Conservation (phyloP, 92 coral and sea anemone species). For the Porites lobata region DNA sequence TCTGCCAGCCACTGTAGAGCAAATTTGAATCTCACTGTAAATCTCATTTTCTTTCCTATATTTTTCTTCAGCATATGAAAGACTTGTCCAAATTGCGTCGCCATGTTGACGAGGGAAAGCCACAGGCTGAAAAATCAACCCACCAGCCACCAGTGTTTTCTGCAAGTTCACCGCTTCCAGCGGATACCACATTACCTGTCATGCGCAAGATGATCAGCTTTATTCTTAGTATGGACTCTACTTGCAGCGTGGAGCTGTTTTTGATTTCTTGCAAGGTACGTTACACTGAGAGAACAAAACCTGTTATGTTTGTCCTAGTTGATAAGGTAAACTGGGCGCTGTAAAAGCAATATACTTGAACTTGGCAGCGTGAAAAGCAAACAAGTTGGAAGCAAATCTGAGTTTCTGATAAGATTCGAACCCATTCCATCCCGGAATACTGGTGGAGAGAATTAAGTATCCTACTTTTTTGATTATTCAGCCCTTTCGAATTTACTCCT, state of each 20-base stretch:
- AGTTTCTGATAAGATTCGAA: too few relatives aligned
- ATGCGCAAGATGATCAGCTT: conserved; percentile 91
- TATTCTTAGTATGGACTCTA: conserved; percentile 82
- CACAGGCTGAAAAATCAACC: conserved; percentile 31
- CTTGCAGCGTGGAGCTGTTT: conserved; percentile 88
- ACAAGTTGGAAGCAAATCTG: too few relatives aligned
- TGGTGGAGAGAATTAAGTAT: too few relatives aligned
- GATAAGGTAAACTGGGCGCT: too few relatives aligned
- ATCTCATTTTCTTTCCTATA: background rate
- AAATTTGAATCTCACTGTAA: too few relatives aligned
- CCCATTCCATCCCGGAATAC: too few relatives aligned
- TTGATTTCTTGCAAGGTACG: conserved; percentile 95
- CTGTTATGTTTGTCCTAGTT: background rate
- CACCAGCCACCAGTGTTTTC: conserved; percentile 58
- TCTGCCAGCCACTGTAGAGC: too few relatives aligned
- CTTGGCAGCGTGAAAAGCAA: too few relatives aligned
- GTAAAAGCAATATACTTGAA: too few relatives aligned
- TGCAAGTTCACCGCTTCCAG: conserved; percentile 52
- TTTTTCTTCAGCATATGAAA: conserved; percentile 77
- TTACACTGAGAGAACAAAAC: background rate
- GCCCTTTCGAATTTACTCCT: too few relatives aligned
- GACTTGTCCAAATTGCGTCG: conserved; percentile 85
- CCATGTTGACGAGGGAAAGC: conserved; percentile 34
- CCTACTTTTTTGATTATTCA: too few relatives aligned
- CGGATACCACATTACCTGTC: conserved; percentile 81